Evolutionary conservation across 2,797 vertebrate genomes (phyloP).

Genomic region (Gobio occitaniae): DNA sequence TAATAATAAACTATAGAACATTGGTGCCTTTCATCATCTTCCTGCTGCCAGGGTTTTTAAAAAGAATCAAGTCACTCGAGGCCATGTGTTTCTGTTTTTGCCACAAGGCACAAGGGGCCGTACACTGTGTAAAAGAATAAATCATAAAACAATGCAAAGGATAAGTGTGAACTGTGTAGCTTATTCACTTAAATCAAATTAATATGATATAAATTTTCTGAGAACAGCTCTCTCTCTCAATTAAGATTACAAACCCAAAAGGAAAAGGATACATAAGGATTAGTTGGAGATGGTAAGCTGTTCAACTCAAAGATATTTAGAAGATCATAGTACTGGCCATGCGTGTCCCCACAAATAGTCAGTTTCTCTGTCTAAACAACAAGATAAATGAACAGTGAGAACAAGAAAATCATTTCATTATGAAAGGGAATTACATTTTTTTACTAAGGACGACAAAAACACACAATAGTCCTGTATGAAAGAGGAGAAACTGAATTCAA

Average conservation of each 20-base stretch:
- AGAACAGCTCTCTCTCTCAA: not conserved
- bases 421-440: not conserved
- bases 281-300: constrained; percentile 88
- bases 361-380: constrained; percentile 87
- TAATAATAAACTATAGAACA: not conserved
- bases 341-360: constrained; percentile 93
- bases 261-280: constrained; percentile 93
- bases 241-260: not conserved
- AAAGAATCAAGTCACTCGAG: not conserved
- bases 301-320: constrained; percentile 95
- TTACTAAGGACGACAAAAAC: not conserved
- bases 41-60: not conserved
- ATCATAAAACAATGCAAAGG: not conserved
- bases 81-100: not conserved
- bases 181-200: not conserved
- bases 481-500: not conserved
- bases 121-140: not conserved
- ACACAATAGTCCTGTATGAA: not conserved
- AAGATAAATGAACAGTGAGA: constrained; percentile 47
- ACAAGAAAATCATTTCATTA: not conserved
- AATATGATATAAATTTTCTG: not conserved
- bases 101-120: too few species aligned
- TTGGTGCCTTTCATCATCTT: not conserved
- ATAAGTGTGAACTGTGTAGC: not conserved
- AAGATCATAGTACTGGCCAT: constrained; percentile 94